These are phyloP conservation scores for Trichonephila clavata DNA, from an alignment of 1,140 invertebrate genomes.

Conservation along the genomic window DNA sequence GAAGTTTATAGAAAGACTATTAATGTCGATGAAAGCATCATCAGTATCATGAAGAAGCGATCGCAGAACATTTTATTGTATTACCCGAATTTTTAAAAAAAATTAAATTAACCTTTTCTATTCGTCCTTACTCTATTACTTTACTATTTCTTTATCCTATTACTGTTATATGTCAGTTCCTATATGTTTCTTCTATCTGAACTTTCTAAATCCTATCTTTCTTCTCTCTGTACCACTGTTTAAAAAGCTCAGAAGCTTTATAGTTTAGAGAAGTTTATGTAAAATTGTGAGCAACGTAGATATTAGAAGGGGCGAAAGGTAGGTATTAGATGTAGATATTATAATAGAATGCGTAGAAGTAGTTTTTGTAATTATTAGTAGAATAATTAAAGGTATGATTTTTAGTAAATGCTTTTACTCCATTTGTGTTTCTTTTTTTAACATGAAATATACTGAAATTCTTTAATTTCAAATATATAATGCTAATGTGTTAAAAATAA, in stretches of 20 bases:
- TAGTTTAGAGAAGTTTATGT: neutral
- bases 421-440: too few relatives aligned
- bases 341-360: neutral
- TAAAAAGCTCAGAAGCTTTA: neutral
- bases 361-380: neutral
- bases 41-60: too few relatives aligned
- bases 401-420: neutral
- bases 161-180: neutral
- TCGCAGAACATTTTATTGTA: too few relatives aligned
- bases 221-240: neutral
- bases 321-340: neutral
- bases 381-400: neutral
- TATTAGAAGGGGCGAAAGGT: neutral
- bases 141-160: neutral
- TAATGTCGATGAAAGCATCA: too few relatives aligned
- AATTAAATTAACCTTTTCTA: neutral
- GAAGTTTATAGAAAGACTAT: too few relatives aligned
- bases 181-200: neutral
- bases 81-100: neutral
- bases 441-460: too few relatives aligned
- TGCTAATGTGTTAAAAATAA: too few relatives aligned
- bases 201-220: neutral
- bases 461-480: too few relatives aligned
- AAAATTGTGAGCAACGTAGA: neutral
- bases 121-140: neutral